Percentiles rank a stretch among this genome's conserved stretches.
Conservation (phyloP, 2,888 invertebrate species). For the Drosophila eohydei region DNA sequence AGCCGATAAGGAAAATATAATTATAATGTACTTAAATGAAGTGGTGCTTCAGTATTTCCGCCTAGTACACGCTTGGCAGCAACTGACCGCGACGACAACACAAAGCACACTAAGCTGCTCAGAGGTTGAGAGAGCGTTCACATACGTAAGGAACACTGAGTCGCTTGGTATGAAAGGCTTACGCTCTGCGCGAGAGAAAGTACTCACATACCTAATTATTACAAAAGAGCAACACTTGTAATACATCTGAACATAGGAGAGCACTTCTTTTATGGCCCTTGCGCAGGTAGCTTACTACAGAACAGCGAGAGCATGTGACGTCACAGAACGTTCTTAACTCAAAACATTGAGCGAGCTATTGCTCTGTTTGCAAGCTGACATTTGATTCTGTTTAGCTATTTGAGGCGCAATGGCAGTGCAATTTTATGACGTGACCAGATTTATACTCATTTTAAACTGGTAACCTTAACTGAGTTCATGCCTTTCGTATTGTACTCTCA, state of each 20-base stretch:
- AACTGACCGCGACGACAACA: constrained; percentile 37
- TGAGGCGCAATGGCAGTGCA: background rate
- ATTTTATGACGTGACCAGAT: background rate
- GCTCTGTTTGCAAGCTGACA: background rate
- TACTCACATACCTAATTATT: background rate
- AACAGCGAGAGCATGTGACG: constrained; percentile 7
- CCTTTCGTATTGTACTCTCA: background rate
- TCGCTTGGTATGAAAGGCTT: background rate
- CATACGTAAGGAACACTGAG: background rate
- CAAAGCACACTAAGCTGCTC: constrained; percentile 41
- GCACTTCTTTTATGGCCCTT: constrained; percentile 1
- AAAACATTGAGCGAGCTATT: background rate
- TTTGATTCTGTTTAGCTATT: too few relatives aligned
- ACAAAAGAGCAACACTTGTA: background rate
- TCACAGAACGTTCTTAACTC: constrained; percentile 6
- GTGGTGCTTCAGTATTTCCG: constrained; percentile 3
- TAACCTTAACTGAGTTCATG: background rate
- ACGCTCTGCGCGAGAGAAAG: background rate
- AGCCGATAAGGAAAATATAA: constrained; percentile 46
- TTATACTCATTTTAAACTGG: background rate
- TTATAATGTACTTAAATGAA: constrained; percentile 14
- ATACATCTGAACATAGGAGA: background rate
- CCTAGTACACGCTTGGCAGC: background rate
- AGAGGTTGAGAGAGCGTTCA: constrained; percentile 18
- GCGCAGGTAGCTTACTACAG: constrained; percentile 6